These are phyloP conservation scores for Drosophila sp. DNA, from an alignment of 1,140 invertebrate genomes.

Conservation along the genomic window DNA sequence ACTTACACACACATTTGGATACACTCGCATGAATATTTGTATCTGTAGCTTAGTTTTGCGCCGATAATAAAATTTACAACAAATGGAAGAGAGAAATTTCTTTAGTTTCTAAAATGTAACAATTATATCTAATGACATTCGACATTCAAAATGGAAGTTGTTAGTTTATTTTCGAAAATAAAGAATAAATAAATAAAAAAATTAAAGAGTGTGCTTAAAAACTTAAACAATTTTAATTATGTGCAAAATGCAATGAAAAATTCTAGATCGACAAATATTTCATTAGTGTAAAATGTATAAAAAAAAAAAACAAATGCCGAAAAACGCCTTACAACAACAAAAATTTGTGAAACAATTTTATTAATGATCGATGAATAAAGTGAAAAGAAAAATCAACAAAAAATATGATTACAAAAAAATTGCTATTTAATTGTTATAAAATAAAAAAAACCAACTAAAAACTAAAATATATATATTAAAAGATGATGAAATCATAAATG, in stretches of 20 bases:
- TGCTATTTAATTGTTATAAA: conserved; percentile 73
- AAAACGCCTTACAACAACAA: conserved; percentile 68
- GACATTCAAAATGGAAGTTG: conserved; percentile 71
- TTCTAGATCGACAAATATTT: conserved; percentile 39
- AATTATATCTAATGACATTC: conserved; percentile 40
- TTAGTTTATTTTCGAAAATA: conserved; percentile 58
- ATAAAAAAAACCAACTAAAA: conserved; percentile 61
- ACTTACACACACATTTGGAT: conserved; percentile 15
- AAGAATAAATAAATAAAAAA: neutral
- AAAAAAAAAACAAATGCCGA: conserved; percentile 69
- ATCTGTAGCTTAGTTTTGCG: conserved; percentile 58
- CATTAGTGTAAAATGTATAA: conserved; percentile 1
- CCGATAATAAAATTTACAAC: conserved; percentile 63
- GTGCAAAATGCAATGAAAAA: conserved; percentile 39
- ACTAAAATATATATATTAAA: conserved; percentile 71
- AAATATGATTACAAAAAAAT: neutral
- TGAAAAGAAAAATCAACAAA: conserved; percentile 49
- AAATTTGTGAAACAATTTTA: conserved; percentile 78
- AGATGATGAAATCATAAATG: conserved; percentile 46
- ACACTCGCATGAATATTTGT: conserved; percentile 32
- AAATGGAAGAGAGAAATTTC: conserved; percentile 34
- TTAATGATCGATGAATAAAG: conserved; percentile 31
- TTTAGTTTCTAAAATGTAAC: conserved; percentile 25
- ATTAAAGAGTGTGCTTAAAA: conserved; percentile 70
- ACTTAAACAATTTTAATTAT: conserved; percentile 39